Conservation (phyloP, 2,113 vertebrate species). For the Periophthalmus modestus region DNA sequence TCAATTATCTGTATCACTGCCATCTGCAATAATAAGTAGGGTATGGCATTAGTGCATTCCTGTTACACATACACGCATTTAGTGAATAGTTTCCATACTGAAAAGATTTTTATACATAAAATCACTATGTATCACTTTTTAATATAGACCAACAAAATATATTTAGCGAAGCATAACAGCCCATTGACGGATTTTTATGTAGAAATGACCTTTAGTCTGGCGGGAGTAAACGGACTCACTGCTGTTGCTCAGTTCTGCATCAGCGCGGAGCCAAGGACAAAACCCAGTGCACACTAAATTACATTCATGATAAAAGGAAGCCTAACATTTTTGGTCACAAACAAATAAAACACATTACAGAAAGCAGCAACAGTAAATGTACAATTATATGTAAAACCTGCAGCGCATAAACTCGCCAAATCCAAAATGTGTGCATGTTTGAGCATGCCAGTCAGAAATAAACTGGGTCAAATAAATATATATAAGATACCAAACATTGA, state of each 20-base stretch:
- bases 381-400: constrained; percentile 20
- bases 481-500: constrained; percentile 9
- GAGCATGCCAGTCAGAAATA: constrained; percentile 3
- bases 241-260: constrained; percentile 11
- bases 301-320: constrained; percentile 61
- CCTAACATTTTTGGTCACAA: constrained; percentile 2
- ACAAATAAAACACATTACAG: neutral
- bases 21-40: constrained; percentile 25
- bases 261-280: constrained; percentile 18
- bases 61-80: constrained; percentile 38
- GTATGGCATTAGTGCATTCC: constrained; percentile 61
- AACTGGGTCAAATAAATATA: constrained; percentile 6
- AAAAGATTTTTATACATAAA: constrained; percentile 53
- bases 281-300: constrained; percentile 52
- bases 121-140: constrained; percentile 53
- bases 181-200: constrained; percentile 8
- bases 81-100: constrained; percentile 33
- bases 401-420: constrained; percentile 15
- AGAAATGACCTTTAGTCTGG: constrained; percentile 27
- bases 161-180: constrained; percentile 31
- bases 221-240: constrained; percentile 13
- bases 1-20: constrained; percentile 19
- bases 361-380: constrained; percentile 9
- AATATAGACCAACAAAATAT: constrained; percentile 52
- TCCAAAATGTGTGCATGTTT: neutral